A percentile compares a stretch with the other conserved stretches of the same genome.
Conservation (phyloP, 2,888 invertebrate species). For the Choreutis nemorana region DNA sequence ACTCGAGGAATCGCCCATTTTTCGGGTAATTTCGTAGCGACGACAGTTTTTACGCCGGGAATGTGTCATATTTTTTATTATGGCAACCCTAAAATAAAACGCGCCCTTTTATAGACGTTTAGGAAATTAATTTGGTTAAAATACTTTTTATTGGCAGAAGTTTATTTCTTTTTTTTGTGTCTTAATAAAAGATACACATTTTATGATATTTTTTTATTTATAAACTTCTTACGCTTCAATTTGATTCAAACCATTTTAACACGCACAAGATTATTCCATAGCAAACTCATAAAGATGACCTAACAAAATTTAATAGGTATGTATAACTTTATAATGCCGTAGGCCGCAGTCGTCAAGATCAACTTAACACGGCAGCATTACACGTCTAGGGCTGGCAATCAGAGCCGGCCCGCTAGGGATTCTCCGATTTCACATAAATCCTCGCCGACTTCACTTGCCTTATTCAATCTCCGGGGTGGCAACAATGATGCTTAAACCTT, state of each 20-base stretch:
- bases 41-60: neutral
- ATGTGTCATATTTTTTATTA: neutral
- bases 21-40: neutral
- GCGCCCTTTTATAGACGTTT: too few relatives aligned
- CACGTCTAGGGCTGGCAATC: slow-evolving; percentile 59
- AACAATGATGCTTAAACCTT: slow-evolving; percentile 14
- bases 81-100: neutral
- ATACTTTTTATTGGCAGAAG: neutral
- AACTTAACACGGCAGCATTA: slow-evolving; percentile 17
- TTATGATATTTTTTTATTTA: too few relatives aligned
- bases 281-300: too few relatives aligned
- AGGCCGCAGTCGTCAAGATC: too few relatives aligned
- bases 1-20: neutral
- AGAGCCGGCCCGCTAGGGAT: slow-evolving; percentile 47
- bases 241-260: too few relatives aligned
- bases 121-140: neutral
- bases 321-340: too few relatives aligned
- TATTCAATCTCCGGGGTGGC: slow-evolving; percentile 56
- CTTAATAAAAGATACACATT: too few relatives aligned
- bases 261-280: too few relatives aligned
- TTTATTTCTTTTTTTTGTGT: neutral
- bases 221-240: too few relatives aligned
- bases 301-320: too few relatives aligned
- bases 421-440: slow-evolving; percentile 64
- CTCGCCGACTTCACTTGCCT: slow-evolving; percentile 46